A percentile compares a stretch with the other conserved stretches of the same genome.
Conservation (phyloP, 2,888 invertebrate species). For the Xanthia togata region DNA sequence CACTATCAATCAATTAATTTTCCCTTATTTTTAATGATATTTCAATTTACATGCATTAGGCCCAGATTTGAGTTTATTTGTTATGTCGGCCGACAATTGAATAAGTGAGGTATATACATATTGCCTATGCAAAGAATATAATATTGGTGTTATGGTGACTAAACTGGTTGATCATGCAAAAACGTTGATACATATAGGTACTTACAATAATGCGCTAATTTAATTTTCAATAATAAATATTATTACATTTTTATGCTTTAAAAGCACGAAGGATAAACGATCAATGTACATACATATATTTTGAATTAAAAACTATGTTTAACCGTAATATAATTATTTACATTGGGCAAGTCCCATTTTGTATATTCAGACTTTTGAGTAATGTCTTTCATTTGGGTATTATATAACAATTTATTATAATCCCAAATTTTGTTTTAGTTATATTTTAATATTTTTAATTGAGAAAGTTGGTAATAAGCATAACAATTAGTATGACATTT, state of each 20-base stretch:
- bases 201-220: conserved; percentile 26
- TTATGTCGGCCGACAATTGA: conserved; percentile 6
- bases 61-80: conserved; percentile 46
- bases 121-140: conserved; percentile 17
- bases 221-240: conserved; percentile 8
- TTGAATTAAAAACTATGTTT: conserved; percentile 66
- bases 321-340: conserved; percentile 69
- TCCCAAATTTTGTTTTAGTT: conserved; percentile 37
- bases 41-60: conserved; percentile 50
- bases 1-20: conserved; percentile 9
- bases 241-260: conserved; percentile 67
- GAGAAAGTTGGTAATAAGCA: conserved; percentile 41
- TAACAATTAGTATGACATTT: conserved; percentile 34
- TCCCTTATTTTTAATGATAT: conserved; percentile 26
- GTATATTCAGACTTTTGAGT: conserved; percentile 78
- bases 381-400: conserved; percentile 68
- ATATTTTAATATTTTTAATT: conserved; percentile 25
- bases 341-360: conserved; percentile 69
- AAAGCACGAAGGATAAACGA: conserved; percentile 66
- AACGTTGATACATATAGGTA: conserved; percentile 13
- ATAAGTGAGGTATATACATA: not conserved
- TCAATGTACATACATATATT: conserved; percentile 60
- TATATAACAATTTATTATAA: conserved; percentile 48
- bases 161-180: conserved; percentile 21
- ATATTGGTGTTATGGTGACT: not conserved